Percentiles rank a stretch among this genome's conserved stretches.
Conservation (phyloP, 2,888 invertebrate genomes). For the Hybos culiciformis region DNA sequence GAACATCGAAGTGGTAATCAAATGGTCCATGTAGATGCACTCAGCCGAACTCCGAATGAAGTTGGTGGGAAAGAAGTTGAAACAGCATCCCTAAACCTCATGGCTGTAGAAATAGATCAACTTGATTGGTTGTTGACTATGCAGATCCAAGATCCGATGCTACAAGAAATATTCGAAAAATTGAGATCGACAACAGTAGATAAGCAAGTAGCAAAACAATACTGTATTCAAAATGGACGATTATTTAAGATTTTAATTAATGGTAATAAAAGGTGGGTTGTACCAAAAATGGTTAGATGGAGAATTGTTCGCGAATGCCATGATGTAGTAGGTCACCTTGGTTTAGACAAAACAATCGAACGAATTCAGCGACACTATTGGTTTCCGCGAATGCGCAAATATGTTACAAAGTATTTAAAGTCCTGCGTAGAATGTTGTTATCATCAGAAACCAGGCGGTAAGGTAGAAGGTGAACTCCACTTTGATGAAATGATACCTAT, state of each 20-base stretch:
- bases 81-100: background rate
- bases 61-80: background rate
- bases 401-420: conserved; percentile 26
- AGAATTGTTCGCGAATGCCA: conserved; percentile 10
- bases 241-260: conserved; percentile 9
- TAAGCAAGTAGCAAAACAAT: too few species aligned
- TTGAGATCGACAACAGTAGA: too few species aligned
- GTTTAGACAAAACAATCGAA: conserved; percentile 16
- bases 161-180: background rate
- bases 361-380: conserved; percentile 24
- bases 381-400: conserved; percentile 27
- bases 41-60: background rate
- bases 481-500: conserved; percentile 14
- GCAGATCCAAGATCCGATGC: background rate
- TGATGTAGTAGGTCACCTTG: conserved; percentile 12
- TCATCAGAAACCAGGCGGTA: conserved; percentile 19
- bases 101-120: background rate
- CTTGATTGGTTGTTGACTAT: too few species aligned
- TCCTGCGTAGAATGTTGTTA: conserved; percentile 22
- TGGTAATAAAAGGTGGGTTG: conserved; percentile 9
- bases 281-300: conserved; percentile 8
- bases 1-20: background rate
- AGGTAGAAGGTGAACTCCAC: conserved; percentile 20
- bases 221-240: conserved; percentile 10
- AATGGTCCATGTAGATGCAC: conserved; percentile 3